Conservation (phyloP, 2,888 invertebrate genomes). For the Schizotus pectinicornis region DNA sequence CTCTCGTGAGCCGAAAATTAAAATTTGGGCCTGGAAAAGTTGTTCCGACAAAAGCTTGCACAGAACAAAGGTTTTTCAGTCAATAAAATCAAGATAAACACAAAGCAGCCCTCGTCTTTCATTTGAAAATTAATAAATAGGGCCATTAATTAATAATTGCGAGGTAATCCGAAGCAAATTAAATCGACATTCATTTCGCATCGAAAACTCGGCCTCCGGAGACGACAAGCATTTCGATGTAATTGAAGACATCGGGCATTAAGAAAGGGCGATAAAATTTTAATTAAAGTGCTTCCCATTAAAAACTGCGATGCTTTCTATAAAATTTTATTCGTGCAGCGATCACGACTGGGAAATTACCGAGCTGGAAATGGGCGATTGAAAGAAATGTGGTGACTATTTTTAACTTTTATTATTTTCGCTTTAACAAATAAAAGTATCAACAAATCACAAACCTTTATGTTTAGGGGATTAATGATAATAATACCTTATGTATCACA, state of each 20-base stretch:
- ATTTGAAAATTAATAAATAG: constrained; percentile 1
- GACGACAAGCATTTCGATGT: background rate
- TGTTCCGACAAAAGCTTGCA: too few relatives aligned
- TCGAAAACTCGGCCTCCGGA: background rate
- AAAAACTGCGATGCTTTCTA: too few relatives aligned
- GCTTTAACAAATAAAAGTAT: constrained; percentile 45
- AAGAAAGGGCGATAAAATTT: background rate
- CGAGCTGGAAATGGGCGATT: background rate
- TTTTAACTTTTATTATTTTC: constrained; percentile 21
- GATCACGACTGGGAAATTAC: background rate
- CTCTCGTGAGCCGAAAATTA: too few relatives aligned
- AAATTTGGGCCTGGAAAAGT: too few relatives aligned
- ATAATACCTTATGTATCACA: constrained; percentile 49
- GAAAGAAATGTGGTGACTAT: background rate
- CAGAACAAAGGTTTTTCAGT: too few relatives aligned
- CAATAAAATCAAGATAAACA: background rate
- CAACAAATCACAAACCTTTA: constrained; percentile 52
- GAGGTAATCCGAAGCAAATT: constrained; percentile 4
- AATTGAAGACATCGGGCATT: background rate
- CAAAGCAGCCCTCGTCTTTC: background rate
- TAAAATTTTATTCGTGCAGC: background rate
- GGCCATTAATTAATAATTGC: constrained; percentile 7
- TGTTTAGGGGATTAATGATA: constrained; percentile 45
- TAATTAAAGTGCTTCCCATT: constrained; percentile 2
- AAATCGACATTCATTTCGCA: background rate